A percentile compares a stretch with the other conserved stretches of the same genome.
Conservation (phyloP, 2,888 invertebrate genomes). For the Cephus pygmeus region DNA sequence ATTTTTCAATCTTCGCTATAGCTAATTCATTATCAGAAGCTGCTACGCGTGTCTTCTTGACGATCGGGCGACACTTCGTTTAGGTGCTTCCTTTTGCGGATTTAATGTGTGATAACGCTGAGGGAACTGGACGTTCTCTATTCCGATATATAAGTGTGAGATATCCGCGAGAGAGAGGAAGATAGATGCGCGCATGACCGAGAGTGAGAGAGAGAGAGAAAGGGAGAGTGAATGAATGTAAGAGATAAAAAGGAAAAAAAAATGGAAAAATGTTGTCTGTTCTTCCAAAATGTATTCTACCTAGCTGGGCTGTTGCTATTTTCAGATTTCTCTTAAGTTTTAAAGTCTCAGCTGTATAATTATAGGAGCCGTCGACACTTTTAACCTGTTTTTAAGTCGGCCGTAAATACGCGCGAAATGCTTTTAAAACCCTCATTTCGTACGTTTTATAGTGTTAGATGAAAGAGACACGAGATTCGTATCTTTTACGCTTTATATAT, state of each 20-base stretch:
- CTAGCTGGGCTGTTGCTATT: constrained; percentile 22
- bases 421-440: constrained; percentile 43
- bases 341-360: not conserved
- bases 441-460: constrained; percentile 30
- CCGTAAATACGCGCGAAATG: constrained; percentile 7
- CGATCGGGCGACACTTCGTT: not conserved
- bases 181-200: not conserved
- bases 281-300: constrained; percentile 25
- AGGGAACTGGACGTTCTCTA: not conserved
- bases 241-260: not conserved
- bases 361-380: not conserved
- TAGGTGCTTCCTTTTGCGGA: not conserved
- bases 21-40: not conserved
- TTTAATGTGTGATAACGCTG: not conserved
- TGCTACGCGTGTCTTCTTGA: not conserved
- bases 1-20: not conserved
- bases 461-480: constrained; percentile 19
- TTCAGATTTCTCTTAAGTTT: constrained; percentile 13
- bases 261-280: constrained; percentile 22
- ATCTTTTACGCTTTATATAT: constrained; percentile 28
- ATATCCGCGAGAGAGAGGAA: not conserved
- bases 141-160: not conserved
- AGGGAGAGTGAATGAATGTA: not conserved
- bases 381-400: not conserved
- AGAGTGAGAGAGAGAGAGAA: not conserved